Conservation (phyloP, 2,113 vertebrate genomes). For the Vulpes ferrilata region DNA sequence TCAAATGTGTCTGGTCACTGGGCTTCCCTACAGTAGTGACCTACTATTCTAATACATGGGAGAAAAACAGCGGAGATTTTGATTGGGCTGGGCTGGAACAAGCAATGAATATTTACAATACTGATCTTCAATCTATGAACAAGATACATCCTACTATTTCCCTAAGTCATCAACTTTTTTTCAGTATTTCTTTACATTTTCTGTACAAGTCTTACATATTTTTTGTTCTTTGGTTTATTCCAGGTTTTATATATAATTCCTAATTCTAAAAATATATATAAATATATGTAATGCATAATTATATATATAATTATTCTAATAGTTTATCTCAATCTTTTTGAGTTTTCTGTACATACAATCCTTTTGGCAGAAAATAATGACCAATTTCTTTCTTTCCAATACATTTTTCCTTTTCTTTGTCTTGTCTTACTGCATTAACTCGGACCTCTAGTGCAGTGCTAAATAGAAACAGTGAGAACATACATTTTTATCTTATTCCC, state of each 20-base stretch:
- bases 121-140: background rate
- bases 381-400: slow-evolving; percentile 35
- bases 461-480: background rate
- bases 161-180: background rate
- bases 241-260: slow-evolving; percentile 24
- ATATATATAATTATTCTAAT: slow-evolving; percentile 15
- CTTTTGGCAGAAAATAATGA: slow-evolving; percentile 11
- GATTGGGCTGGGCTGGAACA: background rate
- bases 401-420: background rate
- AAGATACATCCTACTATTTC: background rate
- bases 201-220: background rate
- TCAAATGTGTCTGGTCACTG: background rate
- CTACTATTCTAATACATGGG: background rate
- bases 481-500: slow-evolving; percentile 23
- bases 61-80: slow-evolving; percentile 35
- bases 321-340: background rate
- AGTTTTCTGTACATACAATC: slow-evolving; percentile 26
- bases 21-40: background rate
- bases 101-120: slow-evolving; percentile 22
- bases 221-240: slow-evolving; percentile 27
- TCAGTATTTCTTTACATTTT: slow-evolving; percentile 20
- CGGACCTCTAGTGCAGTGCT: background rate
- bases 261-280: background rate
- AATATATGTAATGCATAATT: background rate
- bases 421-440: background rate